These are phyloP conservation scores for Stylophora pistillata DNA, from an alignment of 64 coral and sea anemone genomes.

Conservation along the genomic window DNA sequence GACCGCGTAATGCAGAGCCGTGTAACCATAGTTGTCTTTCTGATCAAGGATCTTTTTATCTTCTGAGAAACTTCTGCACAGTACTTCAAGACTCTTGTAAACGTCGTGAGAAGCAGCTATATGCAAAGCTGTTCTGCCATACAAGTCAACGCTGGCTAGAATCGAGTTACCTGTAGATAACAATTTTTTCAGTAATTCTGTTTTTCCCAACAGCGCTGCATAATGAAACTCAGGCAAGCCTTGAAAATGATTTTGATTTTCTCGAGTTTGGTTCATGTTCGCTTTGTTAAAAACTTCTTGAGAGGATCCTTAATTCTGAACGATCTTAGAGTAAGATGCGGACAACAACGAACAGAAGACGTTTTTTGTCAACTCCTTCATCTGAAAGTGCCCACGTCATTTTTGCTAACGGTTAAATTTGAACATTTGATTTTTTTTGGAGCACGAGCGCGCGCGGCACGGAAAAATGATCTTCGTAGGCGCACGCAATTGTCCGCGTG, in stretches of 20 bases:
- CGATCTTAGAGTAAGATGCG: not conserved
- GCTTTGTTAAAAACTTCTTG: not conserved
- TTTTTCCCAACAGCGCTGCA: not conserved
- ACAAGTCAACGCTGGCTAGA: conserved; percentile 24
- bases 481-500: too few species aligned
- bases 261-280: not conserved
- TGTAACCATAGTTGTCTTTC: conserved; percentile 54
- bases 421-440: too few species aligned
- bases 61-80: conserved; percentile 32
- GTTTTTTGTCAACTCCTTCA: too few species aligned
- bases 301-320: not conserved
- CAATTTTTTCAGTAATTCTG: not conserved
- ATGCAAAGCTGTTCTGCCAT: conserved; percentile 50
- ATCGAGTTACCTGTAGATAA: not conserved
- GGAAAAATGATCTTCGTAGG: too few species aligned
- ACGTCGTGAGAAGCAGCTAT: conserved; percentile 46
- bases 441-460: too few species aligned
- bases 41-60: conserved; percentile 39
- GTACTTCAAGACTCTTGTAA: conserved; percentile 29
- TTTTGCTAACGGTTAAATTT: too few species aligned
- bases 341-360: not conserved
- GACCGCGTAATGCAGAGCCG: conserved; percentile 68
- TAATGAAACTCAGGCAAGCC: conserved; percentile 7
- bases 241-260: not conserved
- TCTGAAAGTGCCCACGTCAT: too few species aligned